These are phyloP conservation scores for Montipora capricornis DNA, from an alignment of 64 coral and sea anemone species.

Conservation along the genomic window DNA sequence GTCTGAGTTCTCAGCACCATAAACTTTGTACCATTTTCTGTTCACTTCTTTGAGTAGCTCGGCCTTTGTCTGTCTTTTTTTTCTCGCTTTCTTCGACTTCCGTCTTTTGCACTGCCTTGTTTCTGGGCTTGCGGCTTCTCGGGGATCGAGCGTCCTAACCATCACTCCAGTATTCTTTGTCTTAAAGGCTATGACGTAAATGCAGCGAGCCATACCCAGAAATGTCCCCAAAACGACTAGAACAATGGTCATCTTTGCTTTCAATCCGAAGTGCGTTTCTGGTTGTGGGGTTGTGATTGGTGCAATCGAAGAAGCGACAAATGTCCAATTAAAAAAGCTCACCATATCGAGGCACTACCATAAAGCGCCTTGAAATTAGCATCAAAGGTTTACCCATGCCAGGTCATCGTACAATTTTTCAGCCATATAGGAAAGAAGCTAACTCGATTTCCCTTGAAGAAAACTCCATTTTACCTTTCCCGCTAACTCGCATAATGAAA, in stretches of 20 bases:
- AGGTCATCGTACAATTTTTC: background rate
- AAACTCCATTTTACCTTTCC: no score
- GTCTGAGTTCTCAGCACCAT: conserved; percentile 8
- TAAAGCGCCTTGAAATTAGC: no score
- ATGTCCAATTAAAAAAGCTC: conserved; percentile 6
- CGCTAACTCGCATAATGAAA: background rate
- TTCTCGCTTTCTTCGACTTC: conserved; percentile 7
- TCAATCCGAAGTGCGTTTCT: background rate
- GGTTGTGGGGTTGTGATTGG: background rate
- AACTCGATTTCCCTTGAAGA: no score
- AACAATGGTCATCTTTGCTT: background rate
- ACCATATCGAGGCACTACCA: background rate
- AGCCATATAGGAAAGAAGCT: no score
- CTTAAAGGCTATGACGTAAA: background rate
- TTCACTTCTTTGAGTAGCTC: conserved; percentile 12
- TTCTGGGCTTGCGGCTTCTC: background rate
- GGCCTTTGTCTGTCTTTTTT: background rate
- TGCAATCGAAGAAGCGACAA: background rate
- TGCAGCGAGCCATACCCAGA: background rate
- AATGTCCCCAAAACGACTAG: background rate
- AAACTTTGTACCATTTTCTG: conserved; percentile 25
- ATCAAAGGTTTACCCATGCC: background rate
- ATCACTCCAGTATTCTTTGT: background rate
- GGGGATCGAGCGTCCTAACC: background rate
- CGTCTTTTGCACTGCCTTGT: background rate